These are phyloP conservation scores for Teleogryllus oceanicus DNA, from an alignment of 2,888 invertebrate genomes.

Conservation along the genomic window DNA sequence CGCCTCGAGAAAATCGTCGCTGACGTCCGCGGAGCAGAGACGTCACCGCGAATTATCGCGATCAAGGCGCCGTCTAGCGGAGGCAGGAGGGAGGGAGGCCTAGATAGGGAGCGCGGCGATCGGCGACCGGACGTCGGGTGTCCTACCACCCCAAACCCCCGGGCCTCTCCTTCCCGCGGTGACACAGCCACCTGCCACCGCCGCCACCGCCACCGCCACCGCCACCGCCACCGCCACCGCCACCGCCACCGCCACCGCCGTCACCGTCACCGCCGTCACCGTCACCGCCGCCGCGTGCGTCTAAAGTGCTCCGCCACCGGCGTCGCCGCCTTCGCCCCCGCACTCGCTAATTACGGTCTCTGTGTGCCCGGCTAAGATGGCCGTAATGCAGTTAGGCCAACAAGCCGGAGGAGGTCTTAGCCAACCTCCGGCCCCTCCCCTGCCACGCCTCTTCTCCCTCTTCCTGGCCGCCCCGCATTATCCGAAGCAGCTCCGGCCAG, in stretches of 20 bases:
- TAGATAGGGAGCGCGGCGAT: neutral
- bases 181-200: neutral
- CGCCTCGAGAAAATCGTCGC: slow-evolving; percentile 18
- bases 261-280: neutral
- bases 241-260: neutral
- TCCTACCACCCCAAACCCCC: neutral
- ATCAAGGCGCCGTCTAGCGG: neutral
- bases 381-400: slow-evolving; percentile 18
- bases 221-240: neutral
- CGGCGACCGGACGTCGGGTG: neutral
- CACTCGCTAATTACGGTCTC: neutral
- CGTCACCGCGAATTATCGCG: slow-evolving; percentile 18
- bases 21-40: neutral
- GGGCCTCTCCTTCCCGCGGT: neutral
- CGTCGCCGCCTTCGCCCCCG: neutral
- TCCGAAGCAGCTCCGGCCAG: neutral
- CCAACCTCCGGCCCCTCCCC: neutral
- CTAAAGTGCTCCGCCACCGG: neutral
- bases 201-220: neutral
- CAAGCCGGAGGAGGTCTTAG: slow-evolving; percentile 18
- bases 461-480: neutral
- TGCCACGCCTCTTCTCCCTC: neutral
- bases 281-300: neutral
- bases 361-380: neutral
- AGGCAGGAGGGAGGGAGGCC: neutral